Conservation (phyloP, 1,140 invertebrate species). For the Paraescarpia echinospica region DNA sequence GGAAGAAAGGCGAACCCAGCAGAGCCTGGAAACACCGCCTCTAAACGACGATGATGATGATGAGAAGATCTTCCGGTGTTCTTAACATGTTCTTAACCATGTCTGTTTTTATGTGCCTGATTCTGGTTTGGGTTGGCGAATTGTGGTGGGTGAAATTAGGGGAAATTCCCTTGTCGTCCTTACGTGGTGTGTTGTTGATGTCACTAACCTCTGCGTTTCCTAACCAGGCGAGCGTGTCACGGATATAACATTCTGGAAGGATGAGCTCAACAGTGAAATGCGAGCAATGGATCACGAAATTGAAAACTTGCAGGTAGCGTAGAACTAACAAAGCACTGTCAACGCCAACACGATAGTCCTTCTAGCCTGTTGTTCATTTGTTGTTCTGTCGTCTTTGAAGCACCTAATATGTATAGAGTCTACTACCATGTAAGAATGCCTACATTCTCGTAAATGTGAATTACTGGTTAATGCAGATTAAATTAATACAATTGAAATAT, state of each 20-base stretch:
- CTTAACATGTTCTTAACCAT: background rate
- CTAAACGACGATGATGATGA: too few species aligned
- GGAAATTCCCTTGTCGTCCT: background rate
- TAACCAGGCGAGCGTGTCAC: conserved; percentile 78
- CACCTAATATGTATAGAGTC: too few species aligned
- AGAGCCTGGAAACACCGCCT: too few species aligned
- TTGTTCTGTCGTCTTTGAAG: background rate
- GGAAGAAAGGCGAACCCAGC: too few species aligned
- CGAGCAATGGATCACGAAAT: conserved; percentile 81
- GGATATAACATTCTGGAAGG: conserved; percentile 91
- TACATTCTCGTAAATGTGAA: background rate
- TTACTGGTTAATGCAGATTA: background rate
- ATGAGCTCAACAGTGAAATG: conserved; percentile 81
- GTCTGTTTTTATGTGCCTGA: background rate
- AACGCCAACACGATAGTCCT: background rate
- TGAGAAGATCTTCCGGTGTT: background rate
- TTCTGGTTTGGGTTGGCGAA: background rate
- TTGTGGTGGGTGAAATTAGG: background rate
- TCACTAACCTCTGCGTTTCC: background rate
- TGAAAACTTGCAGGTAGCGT: conserved; percentile 62
- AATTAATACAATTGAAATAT: background rate
- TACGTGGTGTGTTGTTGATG: background rate
- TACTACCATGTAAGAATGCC: background rate
- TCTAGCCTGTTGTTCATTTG: background rate
- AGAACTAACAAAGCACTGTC: conserved; percentile 26